phyloP scores from a whole-genome alignment of 2,797 vertebrate species.

The Melanotaenia maccullochi region DNA sequence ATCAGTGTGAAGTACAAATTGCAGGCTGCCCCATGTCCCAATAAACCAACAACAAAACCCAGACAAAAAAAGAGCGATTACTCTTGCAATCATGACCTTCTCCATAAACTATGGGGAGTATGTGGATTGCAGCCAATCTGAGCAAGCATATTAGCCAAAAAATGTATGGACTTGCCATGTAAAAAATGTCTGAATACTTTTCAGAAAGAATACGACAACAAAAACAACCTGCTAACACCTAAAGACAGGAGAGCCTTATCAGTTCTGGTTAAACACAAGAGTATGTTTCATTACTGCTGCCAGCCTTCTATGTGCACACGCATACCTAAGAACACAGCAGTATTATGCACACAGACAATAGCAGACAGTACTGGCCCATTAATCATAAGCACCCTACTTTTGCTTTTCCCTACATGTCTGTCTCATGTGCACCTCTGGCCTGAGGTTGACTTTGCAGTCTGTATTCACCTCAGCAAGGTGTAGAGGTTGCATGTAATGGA shows the following conservation, averaged over 20 bases:
- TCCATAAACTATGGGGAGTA: conserved; percentile 29
- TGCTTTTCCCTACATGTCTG: conserved; percentile 47
- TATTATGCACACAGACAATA: conserved; percentile 17
- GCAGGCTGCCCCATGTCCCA: conserved; percentile 49
- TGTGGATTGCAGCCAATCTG: conserved; percentile 17
- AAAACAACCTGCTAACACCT: conserved; percentile 22
- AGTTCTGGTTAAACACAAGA: conserved; percentile 24
- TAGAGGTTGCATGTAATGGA: conserved; percentile 55
- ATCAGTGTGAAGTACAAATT: conserved; percentile 53
- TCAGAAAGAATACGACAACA: conserved; percentile 6
- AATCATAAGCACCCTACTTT: conserved; percentile 72
- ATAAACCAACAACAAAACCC: conserved; percentile 44
- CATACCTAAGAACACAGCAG: conserved; percentile 27
- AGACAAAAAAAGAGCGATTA: conserved; percentile 39
- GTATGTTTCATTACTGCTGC: conserved; percentile 23
- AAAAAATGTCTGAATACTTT: conserved; percentile 19
- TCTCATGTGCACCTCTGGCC: conserved; percentile 46
- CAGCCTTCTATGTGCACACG: conserved; percentile 4
- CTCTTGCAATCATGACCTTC: conserved; percentile 26
- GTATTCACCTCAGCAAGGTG: conserved; percentile 61
- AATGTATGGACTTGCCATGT: conserved; percentile 28
- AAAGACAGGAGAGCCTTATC: conserved; percentile 14
- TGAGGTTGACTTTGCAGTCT: conserved; percentile 67
- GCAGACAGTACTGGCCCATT: conserved; percentile 50
- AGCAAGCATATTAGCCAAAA: conserved; percentile 34